phyloP scores from a whole-genome alignment of 2,888 invertebrate genomes.

The Schizotus pectinicornis region DNA sequence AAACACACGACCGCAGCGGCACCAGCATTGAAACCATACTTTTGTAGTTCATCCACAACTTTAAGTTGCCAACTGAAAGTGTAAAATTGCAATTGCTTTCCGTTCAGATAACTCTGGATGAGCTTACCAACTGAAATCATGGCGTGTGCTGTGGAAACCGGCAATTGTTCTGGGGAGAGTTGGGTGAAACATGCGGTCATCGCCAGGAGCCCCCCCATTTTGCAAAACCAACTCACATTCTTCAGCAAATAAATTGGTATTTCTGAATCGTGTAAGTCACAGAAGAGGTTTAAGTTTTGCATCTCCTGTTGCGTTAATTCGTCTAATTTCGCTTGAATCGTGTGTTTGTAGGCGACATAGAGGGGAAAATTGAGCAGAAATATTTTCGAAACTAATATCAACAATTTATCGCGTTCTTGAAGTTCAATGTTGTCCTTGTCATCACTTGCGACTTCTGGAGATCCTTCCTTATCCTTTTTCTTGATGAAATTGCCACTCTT shows the following conservation, averaged over 20 bases:
- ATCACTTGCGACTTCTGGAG: slow-evolving; percentile 37
- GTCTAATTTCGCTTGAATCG: slow-evolving; percentile 79
- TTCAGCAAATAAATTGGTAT: slow-evolving; percentile 88
- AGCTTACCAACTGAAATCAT: slow-evolving; percentile 76
- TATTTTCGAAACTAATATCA: slow-evolving; percentile 86
- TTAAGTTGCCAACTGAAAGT: slow-evolving; percentile 80
- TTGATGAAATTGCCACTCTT: slow-evolving; percentile 40
- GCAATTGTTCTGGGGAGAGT: slow-evolving; percentile 74
- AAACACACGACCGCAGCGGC: slow-evolving; percentile 83
- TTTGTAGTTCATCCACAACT: slow-evolving; percentile 91
- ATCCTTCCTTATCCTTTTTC: slow-evolving; percentile 74
- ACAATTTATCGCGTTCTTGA: slow-evolving; percentile 86
- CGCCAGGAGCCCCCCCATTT: slow-evolving; percentile 85
- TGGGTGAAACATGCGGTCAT: slow-evolving; percentile 87
- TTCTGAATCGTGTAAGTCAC: slow-evolving; percentile 93
- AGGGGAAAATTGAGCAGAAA: slow-evolving; percentile 91
- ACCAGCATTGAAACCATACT: slow-evolving; percentile 88
- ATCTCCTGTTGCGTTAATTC: slow-evolving; percentile 86
- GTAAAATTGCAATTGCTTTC: slow-evolving; percentile 7
- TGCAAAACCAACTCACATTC: slow-evolving; percentile 93
- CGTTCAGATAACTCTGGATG: neutral
- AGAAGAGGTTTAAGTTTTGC: slow-evolving; percentile 77
- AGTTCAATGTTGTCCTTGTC: slow-evolving; percentile 58
- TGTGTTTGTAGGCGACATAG: slow-evolving; percentile 86
- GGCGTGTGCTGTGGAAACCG: slow-evolving; percentile 88